Evolutionary conservation across 1,140 invertebrate genomes (phyloP).

Genomic region (Acromyrmex charruanus): DNA sequence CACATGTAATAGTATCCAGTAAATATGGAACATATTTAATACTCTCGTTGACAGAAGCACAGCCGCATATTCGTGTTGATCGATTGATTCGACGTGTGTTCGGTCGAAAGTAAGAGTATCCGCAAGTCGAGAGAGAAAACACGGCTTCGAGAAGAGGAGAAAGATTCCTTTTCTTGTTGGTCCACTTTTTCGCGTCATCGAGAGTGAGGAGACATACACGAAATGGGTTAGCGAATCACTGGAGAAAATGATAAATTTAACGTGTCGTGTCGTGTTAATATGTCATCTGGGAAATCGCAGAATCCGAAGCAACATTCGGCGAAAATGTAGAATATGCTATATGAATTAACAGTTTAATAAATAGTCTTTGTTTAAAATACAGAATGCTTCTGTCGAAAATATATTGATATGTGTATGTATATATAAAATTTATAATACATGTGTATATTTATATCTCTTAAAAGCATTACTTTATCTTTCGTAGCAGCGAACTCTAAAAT

Average conservation of each 20-base stretch:
- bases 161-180: slow-evolving; percentile 34
- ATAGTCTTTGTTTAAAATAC: not conserved
- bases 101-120: slow-evolving; percentile 53
- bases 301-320: not conserved
- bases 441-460: not conserved
- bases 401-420: not conserved
- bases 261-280: not conserved
- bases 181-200: slow-evolving; percentile 57
- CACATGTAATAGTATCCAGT: not conserved
- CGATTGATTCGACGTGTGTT: slow-evolving; percentile 34
- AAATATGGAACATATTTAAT: slow-evolving; percentile 42
- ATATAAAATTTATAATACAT: not conserved
- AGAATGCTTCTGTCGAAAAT: not conserved
- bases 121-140: slow-evolving; percentile 48
- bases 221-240: slow-evolving; percentile 13
- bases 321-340: not conserved
- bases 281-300: not conserved
- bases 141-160: slow-evolving; percentile 20
- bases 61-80: slow-evolving; percentile 13
- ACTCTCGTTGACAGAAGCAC: not conserved
- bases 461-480: not conserved
- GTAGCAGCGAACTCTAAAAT: slow-evolving; percentile 18
- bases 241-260: slow-evolving; percentile 21
- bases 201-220: slow-evolving; percentile 34
- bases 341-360: not conserved